Percentiles rank a stretch among this genome's conserved stretches.
Evolutionary conservation across 2,888 invertebrate species (phyloP).

Genomic region (Phymatocera aterrima): DNA sequence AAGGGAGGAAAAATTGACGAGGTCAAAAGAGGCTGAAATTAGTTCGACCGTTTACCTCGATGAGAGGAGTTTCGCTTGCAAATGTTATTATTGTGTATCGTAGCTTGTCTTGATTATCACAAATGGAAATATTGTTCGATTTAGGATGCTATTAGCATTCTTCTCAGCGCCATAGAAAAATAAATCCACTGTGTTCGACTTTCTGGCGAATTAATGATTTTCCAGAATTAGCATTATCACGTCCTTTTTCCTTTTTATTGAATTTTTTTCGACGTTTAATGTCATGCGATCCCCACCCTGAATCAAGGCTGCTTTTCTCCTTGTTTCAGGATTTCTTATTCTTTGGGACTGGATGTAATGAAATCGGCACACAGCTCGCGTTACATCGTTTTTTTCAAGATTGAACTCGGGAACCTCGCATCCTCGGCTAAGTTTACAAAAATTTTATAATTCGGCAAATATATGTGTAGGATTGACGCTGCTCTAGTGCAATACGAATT

Average conservation of each 20-base stretch:
- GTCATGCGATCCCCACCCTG: not conserved
- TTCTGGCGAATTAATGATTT: not conserved
- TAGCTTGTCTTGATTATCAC: conserved; percentile 11
- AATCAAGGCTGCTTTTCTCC: not conserved
- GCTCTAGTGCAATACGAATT: too few species aligned
- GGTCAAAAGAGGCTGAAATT: not conserved
- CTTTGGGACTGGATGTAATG: not conserved
- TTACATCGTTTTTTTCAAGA: not conserved
- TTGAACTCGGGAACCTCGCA: not conserved
- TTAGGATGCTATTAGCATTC: not conserved
- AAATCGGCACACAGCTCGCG: not conserved
- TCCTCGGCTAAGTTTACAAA: not conserved
- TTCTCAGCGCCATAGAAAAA: not conserved
- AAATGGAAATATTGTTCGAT: conserved; percentile 14
- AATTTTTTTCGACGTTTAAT: not conserved
- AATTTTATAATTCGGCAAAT: too few species aligned
- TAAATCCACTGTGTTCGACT: not conserved
- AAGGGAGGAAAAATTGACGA: not conserved
- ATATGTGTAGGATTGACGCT: too few species aligned
- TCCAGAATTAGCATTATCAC: not conserved
- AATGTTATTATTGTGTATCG: conserved; percentile 8
- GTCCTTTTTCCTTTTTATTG: not conserved
- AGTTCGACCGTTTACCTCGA: conserved; percentile 24
- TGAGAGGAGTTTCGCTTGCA: conserved; percentile 2
- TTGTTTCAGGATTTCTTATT: not conserved